These are phyloP conservation scores for Drepana arcuata DNA, from an alignment of 1,140 invertebrate genomes.

Conservation along the genomic window DNA sequence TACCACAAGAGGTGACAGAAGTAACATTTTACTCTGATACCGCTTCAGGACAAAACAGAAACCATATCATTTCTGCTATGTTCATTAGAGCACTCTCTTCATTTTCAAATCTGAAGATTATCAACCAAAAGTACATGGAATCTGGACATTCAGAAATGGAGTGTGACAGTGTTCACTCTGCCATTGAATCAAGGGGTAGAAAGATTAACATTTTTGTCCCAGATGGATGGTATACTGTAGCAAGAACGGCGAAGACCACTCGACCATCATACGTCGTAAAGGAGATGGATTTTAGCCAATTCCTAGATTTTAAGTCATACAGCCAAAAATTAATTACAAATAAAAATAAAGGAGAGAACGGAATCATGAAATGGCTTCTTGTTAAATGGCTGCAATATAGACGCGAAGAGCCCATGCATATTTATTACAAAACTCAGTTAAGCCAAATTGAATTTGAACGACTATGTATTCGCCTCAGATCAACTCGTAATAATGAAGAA, in stretches of 20 bases:
- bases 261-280: background rate
- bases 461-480: background rate
- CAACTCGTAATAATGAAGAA: background rate
- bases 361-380: background rate
- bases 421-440: slow-evolving; percentile 1
- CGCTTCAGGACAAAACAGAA: slow-evolving; percentile 1
- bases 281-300: background rate
- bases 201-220: slow-evolving; percentile 1
- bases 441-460: background rate
- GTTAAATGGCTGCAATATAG: background rate
- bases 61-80: background rate
- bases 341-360: background rate
- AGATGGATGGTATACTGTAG: background rate
- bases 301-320: background rate
- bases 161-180: slow-evolving; percentile 1
- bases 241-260: slow-evolving; percentile 1
- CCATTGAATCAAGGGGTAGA: background rate
- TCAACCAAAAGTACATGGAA: slow-evolving; percentile 1
- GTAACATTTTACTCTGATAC: slow-evolving; percentile 4
- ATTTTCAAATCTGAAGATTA: background rate
- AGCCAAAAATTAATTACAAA: background rate
- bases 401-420: background rate
- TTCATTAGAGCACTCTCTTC: background rate
- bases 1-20: slow-evolving; percentile 1
- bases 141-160: background rate